These are phyloP conservation scores for Lysandra bellargus DNA, from an alignment of 2,888 invertebrate genomes.

Conservation along the genomic window DNA sequence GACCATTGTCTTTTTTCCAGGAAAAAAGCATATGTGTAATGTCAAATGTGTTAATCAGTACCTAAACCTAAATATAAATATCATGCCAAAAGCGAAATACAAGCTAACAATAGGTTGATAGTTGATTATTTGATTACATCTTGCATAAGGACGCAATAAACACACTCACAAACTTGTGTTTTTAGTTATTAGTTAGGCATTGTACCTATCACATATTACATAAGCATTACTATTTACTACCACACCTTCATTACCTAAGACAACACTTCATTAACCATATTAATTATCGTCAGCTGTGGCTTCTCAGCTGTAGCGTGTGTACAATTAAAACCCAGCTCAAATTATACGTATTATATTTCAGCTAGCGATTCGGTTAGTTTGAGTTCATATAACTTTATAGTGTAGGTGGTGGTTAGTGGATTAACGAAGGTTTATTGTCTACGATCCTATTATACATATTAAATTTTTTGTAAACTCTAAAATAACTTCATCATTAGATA, in stretches of 20 bases:
- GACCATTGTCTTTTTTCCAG: too few species aligned
- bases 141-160: not conserved
- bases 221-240: not conserved
- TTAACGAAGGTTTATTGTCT: too few species aligned
- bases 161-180: not conserved
- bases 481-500: too few species aligned
- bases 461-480: too few species aligned
- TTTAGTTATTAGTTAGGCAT: not conserved
- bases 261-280: not conserved
- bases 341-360: slow-evolving; percentile 13
- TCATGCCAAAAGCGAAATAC: too few species aligned
- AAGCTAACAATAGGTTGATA: too few species aligned
- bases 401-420: not conserved
- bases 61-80: too few species aligned
- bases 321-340: slow-evolving; percentile 7
- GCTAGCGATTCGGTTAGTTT: not conserved
- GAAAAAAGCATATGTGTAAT: too few species aligned
- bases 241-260: slow-evolving; percentile 4
- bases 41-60: too few species aligned
- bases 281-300: slow-evolving; percentile 8
- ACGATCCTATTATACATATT: too few species aligned
- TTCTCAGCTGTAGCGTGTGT: slow-evolving; percentile 3
- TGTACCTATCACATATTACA: not conserved
- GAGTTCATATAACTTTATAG: slow-evolving; percentile 9
- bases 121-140: too few species aligned